Conservation (phyloP, 2,113 vertebrate genomes). For the Sebastes schlegelii region DNA sequence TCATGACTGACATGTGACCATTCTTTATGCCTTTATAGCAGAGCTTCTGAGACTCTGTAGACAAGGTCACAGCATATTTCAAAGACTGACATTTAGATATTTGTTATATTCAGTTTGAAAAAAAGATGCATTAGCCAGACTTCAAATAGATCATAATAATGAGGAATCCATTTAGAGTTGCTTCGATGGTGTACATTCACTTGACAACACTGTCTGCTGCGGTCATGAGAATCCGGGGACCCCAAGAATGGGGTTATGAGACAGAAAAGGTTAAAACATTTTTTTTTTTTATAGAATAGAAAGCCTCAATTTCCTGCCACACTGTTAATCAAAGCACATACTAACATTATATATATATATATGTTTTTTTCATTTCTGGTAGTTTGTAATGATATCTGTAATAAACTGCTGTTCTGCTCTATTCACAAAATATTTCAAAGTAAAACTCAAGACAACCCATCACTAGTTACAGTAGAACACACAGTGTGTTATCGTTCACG, state of each 20-base stretch:
- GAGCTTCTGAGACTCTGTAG: neutral
- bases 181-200: constrained; percentile 5
- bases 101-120: constrained; percentile 7
- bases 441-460: neutral
- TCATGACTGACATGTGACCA: neutral
- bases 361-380: neutral
- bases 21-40: neutral
- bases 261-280: neutral
- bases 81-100: constrained; percentile 7
- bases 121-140: constrained; percentile 9
- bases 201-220: constrained; percentile 13
- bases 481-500: constrained; percentile 5
- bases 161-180: neutral
- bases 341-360: neutral
- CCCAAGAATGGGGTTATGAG: neutral
- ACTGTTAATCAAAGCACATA: neutral
- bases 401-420: neutral
- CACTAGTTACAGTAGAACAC: neutral
- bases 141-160: constrained; percentile 33
- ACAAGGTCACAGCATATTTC: neutral
- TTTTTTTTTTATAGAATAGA: neutral
- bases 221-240: constrained; percentile 28
- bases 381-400: neutral
- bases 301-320: neutral
- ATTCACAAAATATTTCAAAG: neutral